These are phyloP conservation scores for Epirrhoe tristata DNA, from an alignment of 2,888 invertebrate species.

Conservation along the genomic window DNA sequence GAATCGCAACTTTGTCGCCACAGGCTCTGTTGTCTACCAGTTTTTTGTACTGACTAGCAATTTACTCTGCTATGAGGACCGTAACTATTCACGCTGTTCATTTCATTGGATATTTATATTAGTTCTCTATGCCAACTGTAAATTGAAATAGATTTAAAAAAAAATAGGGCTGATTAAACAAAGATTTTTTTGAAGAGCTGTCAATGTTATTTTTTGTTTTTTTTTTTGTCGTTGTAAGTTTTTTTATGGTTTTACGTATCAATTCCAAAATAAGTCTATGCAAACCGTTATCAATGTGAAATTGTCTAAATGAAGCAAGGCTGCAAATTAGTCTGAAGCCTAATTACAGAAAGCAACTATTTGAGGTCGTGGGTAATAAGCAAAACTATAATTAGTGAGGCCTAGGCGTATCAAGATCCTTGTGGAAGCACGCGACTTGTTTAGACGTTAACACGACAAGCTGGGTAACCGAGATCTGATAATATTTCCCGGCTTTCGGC, in stretches of 20 bases:
- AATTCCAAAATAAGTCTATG: neutral
- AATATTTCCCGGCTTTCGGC: conserved; percentile 49
- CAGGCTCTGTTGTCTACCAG: conserved; percentile 40
- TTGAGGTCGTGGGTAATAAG: conserved; percentile 62
- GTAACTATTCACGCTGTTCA: no score
- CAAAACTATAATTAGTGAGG: conserved; percentile 77
- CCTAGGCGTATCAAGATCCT: conserved; percentile 73
- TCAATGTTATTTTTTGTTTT: neutral
- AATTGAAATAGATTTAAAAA: no score
- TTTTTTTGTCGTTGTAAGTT: neutral
- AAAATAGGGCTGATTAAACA: no score
- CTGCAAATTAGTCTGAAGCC: conserved; percentile 45
- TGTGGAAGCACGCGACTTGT: conserved; percentile 72
- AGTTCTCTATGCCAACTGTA: no score
- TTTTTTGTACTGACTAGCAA: conserved; percentile 21
- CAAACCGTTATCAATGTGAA: conserved; percentile 2
- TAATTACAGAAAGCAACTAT: conserved; percentile 46
- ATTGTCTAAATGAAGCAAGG: conserved; percentile 28
- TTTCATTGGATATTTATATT: no score
- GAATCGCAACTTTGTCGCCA: conserved; percentile 51
- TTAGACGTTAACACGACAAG: conserved; percentile 72
- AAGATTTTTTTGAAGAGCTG: neutral
- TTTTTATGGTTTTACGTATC: neutral
- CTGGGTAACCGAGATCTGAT: conserved; percentile 63
- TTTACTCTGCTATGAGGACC: conserved; percentile 11